Conservation (phyloP, 2,888 invertebrate genomes). For the Xestobium rufovillosum region DNA sequence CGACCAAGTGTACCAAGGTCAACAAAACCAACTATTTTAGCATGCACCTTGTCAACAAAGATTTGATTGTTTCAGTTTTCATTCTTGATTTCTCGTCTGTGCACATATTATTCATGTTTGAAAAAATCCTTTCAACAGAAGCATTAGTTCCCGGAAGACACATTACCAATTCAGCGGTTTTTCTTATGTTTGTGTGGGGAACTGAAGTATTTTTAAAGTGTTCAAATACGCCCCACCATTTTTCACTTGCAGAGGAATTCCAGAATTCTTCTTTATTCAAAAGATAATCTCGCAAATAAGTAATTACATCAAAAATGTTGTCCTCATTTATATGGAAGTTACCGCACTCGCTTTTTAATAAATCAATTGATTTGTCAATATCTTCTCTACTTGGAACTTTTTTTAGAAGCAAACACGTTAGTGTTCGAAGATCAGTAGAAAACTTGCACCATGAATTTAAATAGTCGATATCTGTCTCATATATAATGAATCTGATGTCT, state of each 20-base stretch:
- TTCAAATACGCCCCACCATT: neutral
- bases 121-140: neutral
- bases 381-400: neutral
- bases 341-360: no score
- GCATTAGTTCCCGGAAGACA: constrained; percentile 1
- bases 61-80: neutral
- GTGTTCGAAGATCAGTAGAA: constrained; percentile 3
- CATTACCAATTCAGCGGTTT: constrained; percentile 1
- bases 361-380: neutral
- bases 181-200: no score
- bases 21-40: constrained; percentile 12
- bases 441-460: constrained; percentile 2
- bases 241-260: neutral
- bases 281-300: constrained; percentile 2
- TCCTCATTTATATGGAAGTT: constrained; percentile 1
- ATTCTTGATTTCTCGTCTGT: neutral
- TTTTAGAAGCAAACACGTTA: neutral
- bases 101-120: neutral
- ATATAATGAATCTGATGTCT: neutral
- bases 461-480: neutral
- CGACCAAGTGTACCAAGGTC: constrained; percentile 15
- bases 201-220: constrained; percentile 1
- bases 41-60: constrained; percentile 4
- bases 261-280: neutral
- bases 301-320: neutral